Base-by-base conservation (phyloP, 2,888 invertebrate genomes). In the Pteria penguin region DNA sequence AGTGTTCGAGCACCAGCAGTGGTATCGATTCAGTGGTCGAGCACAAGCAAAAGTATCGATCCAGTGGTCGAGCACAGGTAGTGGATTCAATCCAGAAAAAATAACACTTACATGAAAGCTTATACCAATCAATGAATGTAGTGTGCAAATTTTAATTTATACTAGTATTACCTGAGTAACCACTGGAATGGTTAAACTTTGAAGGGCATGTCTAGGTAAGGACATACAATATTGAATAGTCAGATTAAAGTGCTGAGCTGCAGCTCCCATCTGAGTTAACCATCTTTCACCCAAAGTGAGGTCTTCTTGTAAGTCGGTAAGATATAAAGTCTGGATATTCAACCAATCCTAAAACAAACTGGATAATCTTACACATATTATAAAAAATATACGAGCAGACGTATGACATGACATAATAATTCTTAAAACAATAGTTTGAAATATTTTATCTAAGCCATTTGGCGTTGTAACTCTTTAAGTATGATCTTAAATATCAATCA, bases 161-260 rank as follows among this genome's bases (percentile, higher is more conserved):
- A n/a, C n/a, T n/a, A n/a, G n/a, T n/a, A n/a, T 29, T 31, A 89
- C 88, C 86, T 90, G 90, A 36, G 89, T 88, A 8, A 89, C 89
- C 5, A 82, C 79, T 3, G 86, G 82, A 11, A 87, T 82, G 62
- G 84, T 78, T n/a, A 89, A 74, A 29, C 85, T 82, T 69, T 86
- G 84, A 72, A 89, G 79, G 8, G 85, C 83, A 62, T 88, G 88
- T 26, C 89, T 65, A 4, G 87, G 84, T 4, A 84, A 78, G 3
- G 89, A 80, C 89, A 89, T 90, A 74, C 90, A 90, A 73, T 90
- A 90, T 83, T 91, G 91, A 11, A 91, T 84, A 36, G 81, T 84
- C 8, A 90, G 72, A 4, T 82, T 83, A 8, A 76, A 69, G 18
- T 82, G 78, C 29, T 72, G 52, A 1, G 91, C 90, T 4, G 87